These are phyloP conservation scores for Triplophysa bombifrons DNA, from an alignment of 2,797 vertebrate genomes.

Conservation along the genomic window DNA sequence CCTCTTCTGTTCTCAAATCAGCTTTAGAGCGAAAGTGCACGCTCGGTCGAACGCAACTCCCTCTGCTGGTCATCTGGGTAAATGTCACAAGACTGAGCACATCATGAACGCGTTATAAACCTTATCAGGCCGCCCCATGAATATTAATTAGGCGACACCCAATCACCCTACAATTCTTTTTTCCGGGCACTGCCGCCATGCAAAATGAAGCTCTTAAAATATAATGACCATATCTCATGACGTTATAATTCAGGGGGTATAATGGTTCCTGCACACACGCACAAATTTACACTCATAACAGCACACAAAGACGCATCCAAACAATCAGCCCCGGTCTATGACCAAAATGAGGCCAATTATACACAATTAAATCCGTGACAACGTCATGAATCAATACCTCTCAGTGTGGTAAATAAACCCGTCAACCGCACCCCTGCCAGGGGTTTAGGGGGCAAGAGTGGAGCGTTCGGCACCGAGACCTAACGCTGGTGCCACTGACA, in stretches of 20 bases:
- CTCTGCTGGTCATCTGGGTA: conserved; percentile 55
- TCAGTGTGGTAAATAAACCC: conserved; percentile 28
- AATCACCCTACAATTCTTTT: neutral
- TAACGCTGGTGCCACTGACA: conserved; percentile 2
- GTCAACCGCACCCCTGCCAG: conserved; percentile 17
- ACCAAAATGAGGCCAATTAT: conserved; percentile 38
- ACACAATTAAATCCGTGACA: conserved; percentile 37
- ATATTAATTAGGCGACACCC: neutral
- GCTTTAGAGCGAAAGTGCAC: neutral
- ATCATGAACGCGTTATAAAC: neutral
- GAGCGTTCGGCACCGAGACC: neutral
- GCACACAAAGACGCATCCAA: neutral
- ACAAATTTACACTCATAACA: neutral
- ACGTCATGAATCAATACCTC: conserved; percentile 42
- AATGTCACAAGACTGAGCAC: conserved; percentile 18
- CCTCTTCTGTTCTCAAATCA: conserved; percentile 16
- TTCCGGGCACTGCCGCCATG: neutral
- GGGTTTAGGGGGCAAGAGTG: conserved; percentile 10
- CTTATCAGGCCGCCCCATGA: neutral
- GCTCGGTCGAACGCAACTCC: conserved; percentile 47
- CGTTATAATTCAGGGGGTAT: neutral
- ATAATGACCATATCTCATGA: neutral
- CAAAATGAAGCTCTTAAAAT: conserved; percentile 6
- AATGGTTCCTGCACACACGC: neutral
- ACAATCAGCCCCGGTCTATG: neutral